These are phyloP conservation scores for Mugil cephalus DNA, from an alignment of 2,113 vertebrate genomes.

Conservation along the genomic window DNA sequence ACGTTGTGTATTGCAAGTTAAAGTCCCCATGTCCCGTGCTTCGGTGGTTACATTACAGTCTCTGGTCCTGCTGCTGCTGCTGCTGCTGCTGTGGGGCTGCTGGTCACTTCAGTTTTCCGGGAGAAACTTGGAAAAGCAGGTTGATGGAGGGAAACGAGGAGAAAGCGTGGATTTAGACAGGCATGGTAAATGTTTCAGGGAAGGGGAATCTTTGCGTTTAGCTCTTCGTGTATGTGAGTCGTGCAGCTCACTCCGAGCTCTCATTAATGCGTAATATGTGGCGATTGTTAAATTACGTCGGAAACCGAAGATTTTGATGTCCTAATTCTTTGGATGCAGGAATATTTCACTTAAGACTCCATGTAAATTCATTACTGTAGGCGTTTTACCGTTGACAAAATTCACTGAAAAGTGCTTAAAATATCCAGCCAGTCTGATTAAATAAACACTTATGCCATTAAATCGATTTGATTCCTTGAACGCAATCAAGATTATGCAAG, in stretches of 20 bases:
- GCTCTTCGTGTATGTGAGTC: conserved; percentile 22
- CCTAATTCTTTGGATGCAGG: conserved; percentile 14
- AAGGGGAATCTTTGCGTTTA: conserved; percentile 10
- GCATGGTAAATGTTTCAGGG: conserved; percentile 26
- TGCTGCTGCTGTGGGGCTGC: conserved; percentile 40
- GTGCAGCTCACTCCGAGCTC: conserved; percentile 11
- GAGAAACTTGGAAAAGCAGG: conserved; percentile 59
- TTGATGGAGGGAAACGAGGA: conserved; percentile 51
- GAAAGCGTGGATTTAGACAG: conserved; percentile 48
- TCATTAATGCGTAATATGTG: conserved; percentile 8
- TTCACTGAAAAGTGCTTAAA: neutral
- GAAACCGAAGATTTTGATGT: neutral
- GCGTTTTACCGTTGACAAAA: neutral
- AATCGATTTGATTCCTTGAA: conserved; percentile 52
- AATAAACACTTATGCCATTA: conserved; percentile 23
- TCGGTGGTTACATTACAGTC: conserved; percentile 32
- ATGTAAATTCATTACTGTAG: neutral
- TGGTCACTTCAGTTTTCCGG: conserved; percentile 49
- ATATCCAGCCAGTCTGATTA: conserved; percentile 17
- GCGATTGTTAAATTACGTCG: neutral
- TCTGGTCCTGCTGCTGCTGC: conserved; percentile 52
- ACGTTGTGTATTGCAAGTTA: conserved; percentile 74
- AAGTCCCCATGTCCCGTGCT: conserved; percentile 54
- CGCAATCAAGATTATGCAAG: conserved; percentile 22
- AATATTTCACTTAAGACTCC: neutral